A percentile compares a stretch with the other conserved stretches of the same genome.
Conservation (phyloP, 2,797 vertebrate species). For the Chiloscyllium punctatum region DNA sequence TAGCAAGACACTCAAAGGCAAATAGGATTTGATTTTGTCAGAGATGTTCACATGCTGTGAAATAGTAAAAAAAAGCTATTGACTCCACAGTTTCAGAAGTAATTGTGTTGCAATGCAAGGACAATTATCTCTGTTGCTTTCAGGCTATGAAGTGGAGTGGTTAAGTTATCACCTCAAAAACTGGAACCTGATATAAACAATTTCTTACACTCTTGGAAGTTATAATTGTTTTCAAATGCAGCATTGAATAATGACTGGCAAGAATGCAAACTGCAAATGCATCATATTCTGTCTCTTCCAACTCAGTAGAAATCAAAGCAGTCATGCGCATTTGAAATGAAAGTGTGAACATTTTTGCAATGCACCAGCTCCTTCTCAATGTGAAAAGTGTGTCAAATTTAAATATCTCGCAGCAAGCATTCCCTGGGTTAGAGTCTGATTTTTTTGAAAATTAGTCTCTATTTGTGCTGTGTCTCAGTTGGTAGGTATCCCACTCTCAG, state of each 20-base stretch:
- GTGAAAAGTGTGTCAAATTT: neutral
- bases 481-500: neutral
- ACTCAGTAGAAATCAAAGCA: neutral
- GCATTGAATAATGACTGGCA: too few relatives aligned
- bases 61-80: neutral
- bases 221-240: neutral
- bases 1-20: too few relatives aligned
- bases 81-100: neutral
- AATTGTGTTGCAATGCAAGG: neutral
- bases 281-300: neutral
- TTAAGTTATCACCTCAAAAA: neutral
- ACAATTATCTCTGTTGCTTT: neutral
- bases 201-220: neutral
- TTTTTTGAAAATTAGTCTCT: neutral
- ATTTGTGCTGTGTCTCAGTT: neutral
- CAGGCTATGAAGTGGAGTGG: neutral
- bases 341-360: neutral
- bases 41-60: too few relatives aligned
- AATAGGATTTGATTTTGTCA: too few relatives aligned
- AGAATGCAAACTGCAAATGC: neutral
- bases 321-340: neutral
- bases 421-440: neutral
- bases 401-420: neutral
- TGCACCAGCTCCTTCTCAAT: neutral
- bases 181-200: too few relatives aligned